Base-by-base conservation (phyloP, 37 sponge, comb jelly and placozoan species). In the Agelas oroides region DNA sequence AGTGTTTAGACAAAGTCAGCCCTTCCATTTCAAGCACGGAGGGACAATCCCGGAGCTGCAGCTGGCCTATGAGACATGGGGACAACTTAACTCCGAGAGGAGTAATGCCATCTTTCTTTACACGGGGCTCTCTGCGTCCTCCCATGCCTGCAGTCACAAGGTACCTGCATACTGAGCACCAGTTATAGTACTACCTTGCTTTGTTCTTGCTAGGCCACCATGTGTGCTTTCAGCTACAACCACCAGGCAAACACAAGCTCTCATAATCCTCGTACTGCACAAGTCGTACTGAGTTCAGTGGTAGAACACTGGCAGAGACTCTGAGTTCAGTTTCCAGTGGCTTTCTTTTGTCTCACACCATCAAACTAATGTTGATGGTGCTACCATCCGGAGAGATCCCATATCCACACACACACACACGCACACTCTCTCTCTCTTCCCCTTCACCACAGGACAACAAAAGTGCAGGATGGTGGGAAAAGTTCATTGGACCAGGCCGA, bases 21-120 rank as follows among this genome's bases (percentile, higher is more conserved):
- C 81, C 0, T 94, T 94, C 65, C 14, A 52, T 5, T 80, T 87
- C 59, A 81, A 84, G 58, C 77, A 82, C 54, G 95, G 95, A n/a
- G 94, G 94, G 8, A 28, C 74, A 11, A 54, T 94, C 12, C 89
- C 92, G 2, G 41, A 61, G 53, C 6, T 94, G 32, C 71, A 85
- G 24, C 19, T 94, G 37, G 91, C 92, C 12, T 94, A 94, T 73
- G 95, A 94, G 71, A 91, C 92, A 17, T 94, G 92, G 92, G 95
- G 95, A 1, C 73, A 65, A 25, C 82, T 94, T 35, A 88, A 91
- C 36, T 67, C 87, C 20, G 59, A 60, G 2, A 59, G 35, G 33
- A 56, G 46, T 62, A 94, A 94, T 73, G 88, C 89, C 24, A 91
- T 94, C 25, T 65, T 91, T 5, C 53, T 94, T 12, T 81, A 74